Base-by-base conservation (phyloP, 2,888 invertebrate species). In the Tryphoninae sp. region DNA sequence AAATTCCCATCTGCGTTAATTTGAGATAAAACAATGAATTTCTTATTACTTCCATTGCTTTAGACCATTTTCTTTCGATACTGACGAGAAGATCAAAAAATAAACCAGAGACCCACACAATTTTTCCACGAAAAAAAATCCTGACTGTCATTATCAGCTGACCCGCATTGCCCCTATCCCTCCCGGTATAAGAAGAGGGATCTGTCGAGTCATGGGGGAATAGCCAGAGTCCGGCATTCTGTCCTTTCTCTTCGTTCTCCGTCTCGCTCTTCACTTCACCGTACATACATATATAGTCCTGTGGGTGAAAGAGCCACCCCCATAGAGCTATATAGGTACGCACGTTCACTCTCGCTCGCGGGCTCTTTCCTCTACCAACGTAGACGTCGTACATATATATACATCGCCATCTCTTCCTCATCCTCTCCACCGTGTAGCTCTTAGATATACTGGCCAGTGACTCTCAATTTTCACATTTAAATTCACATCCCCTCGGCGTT, bases 201-300 rank as follows among this genome's bases (percentile, higher is more conserved):
- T 49, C 33, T 62, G 19, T 33, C 51, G 69, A 77, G 62, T 55
- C 69, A 55, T 16, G 84, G 86, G 86, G 83, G 86, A 84, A 86
- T 87, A 88, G 84, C 89, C 90, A 85, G 87, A 89, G 91, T 91
- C 91, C 91, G 87, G 90, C 87, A 88, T 87, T 74, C 77, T 68
- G 64, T 82, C 69, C 82, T 65, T 71, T 69, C 67, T 80, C 65
- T 87, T 86, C 87, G 87, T 88, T 89, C 87, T 88, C 88, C 90
- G 58, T 76, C 82, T 77, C 65, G 49, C 80, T 79, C 73, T 62
- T 80, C 22, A 65, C 72, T 68, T 55, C 45, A 19, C 79, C 7
- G 23, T 59, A 62, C 67, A 64, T 64, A 69, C 69, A 64, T 68
- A 69, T 76, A 65, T 62, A 19, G 19, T 80, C 75, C 67, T 71